Evolutionary conservation across 1,140 invertebrate genomes (phyloP).

Genomic region (Galleria mellonella): DNA sequence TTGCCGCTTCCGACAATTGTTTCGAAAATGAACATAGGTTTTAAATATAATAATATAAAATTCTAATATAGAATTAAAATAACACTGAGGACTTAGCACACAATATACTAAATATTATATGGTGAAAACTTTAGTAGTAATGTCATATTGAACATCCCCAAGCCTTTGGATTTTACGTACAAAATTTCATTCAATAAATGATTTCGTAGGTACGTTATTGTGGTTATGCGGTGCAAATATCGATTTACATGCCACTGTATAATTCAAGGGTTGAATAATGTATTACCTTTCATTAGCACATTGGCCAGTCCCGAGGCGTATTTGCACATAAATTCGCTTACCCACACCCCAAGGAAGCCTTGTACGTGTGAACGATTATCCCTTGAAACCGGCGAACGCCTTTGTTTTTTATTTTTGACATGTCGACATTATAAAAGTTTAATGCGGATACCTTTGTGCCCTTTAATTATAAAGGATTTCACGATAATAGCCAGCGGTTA

Average conservation of each 20-base stretch:
- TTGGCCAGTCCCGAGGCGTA: conserved; percentile 63
- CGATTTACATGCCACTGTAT: conserved; percentile 73
- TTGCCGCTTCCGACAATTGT: too few relatives aligned
- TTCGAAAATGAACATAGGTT: too few relatives aligned
- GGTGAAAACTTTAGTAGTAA: too few relatives aligned
- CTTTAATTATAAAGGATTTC: background rate
- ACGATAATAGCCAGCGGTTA: conserved; percentile 1
- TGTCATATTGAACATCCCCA: too few relatives aligned
- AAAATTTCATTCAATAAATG: conserved; percentile 37
- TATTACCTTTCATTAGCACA: conserved; percentile 73
- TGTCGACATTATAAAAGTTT: conserved; percentile 6
- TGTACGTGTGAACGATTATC: conserved; percentile 60
- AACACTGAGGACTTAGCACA: background rate
- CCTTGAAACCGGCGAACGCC: conserved; percentile 31
- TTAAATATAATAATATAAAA: too few relatives aligned
- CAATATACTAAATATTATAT: too few relatives aligned
- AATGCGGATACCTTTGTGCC: background rate
- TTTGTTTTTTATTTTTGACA: conserved; percentile 11
- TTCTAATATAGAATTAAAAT: background rate
- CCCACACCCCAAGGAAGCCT: conserved; percentile 53
- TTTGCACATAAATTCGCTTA: conserved; percentile 71
- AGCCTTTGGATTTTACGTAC: background rate
- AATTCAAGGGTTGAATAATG: conserved; percentile 72
- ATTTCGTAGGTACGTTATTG: conserved; percentile 46
- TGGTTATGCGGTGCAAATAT: conserved; percentile 68